Conservation (phyloP, 2,888 invertebrate species). For the Lordiphosa andalusiaca region DNA sequence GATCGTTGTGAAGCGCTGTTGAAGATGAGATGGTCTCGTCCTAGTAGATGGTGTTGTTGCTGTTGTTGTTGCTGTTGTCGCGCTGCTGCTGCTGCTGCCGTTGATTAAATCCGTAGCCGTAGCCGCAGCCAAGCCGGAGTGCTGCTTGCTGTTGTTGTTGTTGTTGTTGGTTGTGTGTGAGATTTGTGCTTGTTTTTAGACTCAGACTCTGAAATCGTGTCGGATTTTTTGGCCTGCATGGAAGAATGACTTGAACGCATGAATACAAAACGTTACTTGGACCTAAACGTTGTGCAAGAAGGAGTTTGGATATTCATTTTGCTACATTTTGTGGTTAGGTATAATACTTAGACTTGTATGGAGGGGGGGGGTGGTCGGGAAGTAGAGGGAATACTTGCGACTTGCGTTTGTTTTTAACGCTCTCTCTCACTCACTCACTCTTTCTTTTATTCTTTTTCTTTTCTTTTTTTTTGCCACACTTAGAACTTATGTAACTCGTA, state of each 20-base stretch:
- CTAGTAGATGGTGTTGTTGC: too few relatives aligned
- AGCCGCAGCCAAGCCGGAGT: constrained; percentile 5
- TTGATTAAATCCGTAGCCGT: neutral
- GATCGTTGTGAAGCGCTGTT: constrained; percentile 13
- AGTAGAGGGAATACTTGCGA: constrained; percentile 9
- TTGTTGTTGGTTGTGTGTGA: constrained; percentile 4
- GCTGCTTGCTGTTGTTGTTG: constrained; percentile 14
- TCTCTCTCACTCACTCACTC: too few relatives aligned
- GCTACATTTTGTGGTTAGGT: constrained; percentile 49
- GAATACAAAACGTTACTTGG: constrained; percentile 77
- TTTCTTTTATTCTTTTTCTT: constrained; percentile 7
- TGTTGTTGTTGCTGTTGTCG: constrained; percentile 10
- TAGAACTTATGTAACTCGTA: constrained; percentile 62
- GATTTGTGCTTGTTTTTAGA: constrained; percentile 35
- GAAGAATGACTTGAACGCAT: constrained; percentile 79
- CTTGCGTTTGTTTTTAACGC: constrained; percentile 30
- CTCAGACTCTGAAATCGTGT: constrained; percentile 67
- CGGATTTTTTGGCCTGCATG: constrained; percentile 77
- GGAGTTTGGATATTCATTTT: constrained; percentile 31
- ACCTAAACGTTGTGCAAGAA: constrained; percentile 69
- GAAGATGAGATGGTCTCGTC: constrained; percentile 5
- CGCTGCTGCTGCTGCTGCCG: constrained; percentile 5
- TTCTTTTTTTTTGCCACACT: constrained; percentile 15
- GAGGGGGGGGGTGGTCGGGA: neutral
- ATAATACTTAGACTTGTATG: constrained; percentile 17